These are phyloP conservation scores for Stercorarius parasiticus DNA, from an alignment of 2,113 vertebrate species.

Conservation along the genomic window DNA sequence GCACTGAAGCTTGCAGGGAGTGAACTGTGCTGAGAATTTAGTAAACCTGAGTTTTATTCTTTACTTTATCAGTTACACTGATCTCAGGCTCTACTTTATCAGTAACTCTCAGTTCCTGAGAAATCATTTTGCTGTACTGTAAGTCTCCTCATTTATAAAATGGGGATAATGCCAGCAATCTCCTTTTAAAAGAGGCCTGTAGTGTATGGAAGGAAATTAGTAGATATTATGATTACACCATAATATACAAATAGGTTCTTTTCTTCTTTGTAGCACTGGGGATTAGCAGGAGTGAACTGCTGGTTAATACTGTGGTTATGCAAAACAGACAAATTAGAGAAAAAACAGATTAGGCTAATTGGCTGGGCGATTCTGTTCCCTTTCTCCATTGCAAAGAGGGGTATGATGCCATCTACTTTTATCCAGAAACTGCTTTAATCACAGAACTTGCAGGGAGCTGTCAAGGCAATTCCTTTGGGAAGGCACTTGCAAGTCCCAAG, in stretches of 20 bases:
- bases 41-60: constrained; percentile 10
- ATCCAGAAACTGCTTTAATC: neutral
- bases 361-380: neutral
- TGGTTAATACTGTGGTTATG: constrained; percentile 17
- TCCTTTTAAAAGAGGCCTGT: constrained; percentile 20
- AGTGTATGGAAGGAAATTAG: constrained; percentile 29
- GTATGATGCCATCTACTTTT: neutral
- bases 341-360: constrained; percentile 46
- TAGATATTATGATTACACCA: constrained; percentile 41
- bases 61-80: constrained; percentile 13
- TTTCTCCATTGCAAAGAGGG: neutral
- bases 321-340: constrained; percentile 28
- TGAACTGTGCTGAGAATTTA: constrained; percentile 10
- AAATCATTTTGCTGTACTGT: constrained; percentile 22
- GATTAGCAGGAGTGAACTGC: neutral
- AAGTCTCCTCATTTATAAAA: constrained; percentile 37
- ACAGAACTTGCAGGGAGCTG: neutral
- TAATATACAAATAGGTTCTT: constrained; percentile 12
- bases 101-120: constrained; percentile 31
- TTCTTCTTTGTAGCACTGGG: neutral
- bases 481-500: neutral
- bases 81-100: constrained; percentile 42
- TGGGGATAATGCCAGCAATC: constrained; percentile 41
- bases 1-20: neutral
- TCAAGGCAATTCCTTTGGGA: neutral